Percentiles rank a stretch among this genome's conserved stretches.
phyloP scores from a whole-genome alignment of 2,888 invertebrate genomes.

The Drosophila tanythrix region DNA sequence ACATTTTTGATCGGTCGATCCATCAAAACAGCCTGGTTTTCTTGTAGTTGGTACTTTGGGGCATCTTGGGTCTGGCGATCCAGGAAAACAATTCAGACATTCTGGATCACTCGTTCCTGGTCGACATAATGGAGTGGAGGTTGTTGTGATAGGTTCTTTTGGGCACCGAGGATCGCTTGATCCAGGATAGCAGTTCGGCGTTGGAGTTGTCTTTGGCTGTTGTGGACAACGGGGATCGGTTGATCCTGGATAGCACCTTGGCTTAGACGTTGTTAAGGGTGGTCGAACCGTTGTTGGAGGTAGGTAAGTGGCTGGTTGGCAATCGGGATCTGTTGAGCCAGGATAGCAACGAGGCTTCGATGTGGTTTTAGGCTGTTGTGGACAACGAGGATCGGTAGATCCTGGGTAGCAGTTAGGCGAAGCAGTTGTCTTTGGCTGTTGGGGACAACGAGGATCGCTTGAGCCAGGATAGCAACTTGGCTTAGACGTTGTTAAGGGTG shows the following conservation, averaged over 20 bases:
- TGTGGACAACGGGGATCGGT: constrained; percentile 15
- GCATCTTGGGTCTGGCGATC: constrained; percentile 72
- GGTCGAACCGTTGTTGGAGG: constrained; percentile 18
- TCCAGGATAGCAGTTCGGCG: constrained; percentile 5
- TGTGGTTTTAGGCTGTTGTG: not conserved
- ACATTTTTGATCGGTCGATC: constrained; percentile 78
- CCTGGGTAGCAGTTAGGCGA: constrained; percentile 78
- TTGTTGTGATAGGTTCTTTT: constrained; percentile 38
- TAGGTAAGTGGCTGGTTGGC: constrained; percentile 8
- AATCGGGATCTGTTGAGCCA: constrained; percentile 9
- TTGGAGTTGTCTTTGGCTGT: not conserved
- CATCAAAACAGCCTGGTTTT: constrained; percentile 80
- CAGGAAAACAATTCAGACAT: constrained; percentile 80
- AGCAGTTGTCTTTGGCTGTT: not conserved
- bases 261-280: not conserved
- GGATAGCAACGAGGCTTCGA: constrained; percentile 12
- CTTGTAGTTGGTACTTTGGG: constrained; percentile 48
- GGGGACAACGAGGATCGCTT: constrained; percentile 66
- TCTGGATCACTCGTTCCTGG: constrained; percentile 31
- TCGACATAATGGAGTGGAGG: constrained; percentile 18
- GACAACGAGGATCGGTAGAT: constrained; percentile 10
- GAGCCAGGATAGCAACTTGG: constrained; percentile 66
- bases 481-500: constrained; percentile 1
- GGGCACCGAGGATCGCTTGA: constrained; percentile 40
- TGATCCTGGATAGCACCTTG: constrained; percentile 11